These are phyloP conservation scores for Ceratotherium simum DNA, from an alignment of 2,113 vertebrate genomes.

Conservation along the genomic window DNA sequence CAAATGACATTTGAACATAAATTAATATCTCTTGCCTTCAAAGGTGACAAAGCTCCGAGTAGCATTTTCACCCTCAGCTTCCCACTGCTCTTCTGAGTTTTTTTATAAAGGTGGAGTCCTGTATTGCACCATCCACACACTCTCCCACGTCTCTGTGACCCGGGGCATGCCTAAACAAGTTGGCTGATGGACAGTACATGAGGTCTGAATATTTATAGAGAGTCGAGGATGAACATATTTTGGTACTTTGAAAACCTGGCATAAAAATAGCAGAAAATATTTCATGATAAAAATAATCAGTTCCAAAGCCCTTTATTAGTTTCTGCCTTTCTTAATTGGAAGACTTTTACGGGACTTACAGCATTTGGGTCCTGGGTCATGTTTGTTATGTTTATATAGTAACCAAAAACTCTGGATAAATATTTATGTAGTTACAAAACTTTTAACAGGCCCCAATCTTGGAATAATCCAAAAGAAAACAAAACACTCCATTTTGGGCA, in stretches of 20 bases:
- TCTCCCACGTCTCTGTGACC: background rate
- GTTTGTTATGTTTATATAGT: conserved; percentile 75
- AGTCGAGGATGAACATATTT: background rate
- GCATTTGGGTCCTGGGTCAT: conserved; percentile 31
- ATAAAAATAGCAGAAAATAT: conserved; percentile 65
- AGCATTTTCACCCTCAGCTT: background rate
- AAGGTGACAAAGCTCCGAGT: background rate
- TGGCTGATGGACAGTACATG: background rate
- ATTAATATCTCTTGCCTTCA: background rate
- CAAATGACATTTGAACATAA: background rate
- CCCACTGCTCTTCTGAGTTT: background rate
- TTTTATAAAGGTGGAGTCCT: background rate
- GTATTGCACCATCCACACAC: background rate
- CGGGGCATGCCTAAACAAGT: background rate
- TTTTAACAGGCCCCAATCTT: conserved; percentile 66
- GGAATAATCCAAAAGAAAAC: conserved; percentile 71
- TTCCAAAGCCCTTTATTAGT: background rate
- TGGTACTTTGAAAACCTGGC: background rate
- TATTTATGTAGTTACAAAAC: conserved; percentile 77
- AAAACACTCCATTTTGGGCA: conserved; percentile 51
- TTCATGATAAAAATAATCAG: conserved; percentile 63
- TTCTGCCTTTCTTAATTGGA: conserved; percentile 13
- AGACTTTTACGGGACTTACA: conserved; percentile 27
- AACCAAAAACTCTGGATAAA: conserved; percentile 74
- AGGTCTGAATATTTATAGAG: conserved; percentile 55